Evolutionary conservation across 2,797 vertebrate species (phyloP).

Genomic region (Helarctos malayanus): DNA sequence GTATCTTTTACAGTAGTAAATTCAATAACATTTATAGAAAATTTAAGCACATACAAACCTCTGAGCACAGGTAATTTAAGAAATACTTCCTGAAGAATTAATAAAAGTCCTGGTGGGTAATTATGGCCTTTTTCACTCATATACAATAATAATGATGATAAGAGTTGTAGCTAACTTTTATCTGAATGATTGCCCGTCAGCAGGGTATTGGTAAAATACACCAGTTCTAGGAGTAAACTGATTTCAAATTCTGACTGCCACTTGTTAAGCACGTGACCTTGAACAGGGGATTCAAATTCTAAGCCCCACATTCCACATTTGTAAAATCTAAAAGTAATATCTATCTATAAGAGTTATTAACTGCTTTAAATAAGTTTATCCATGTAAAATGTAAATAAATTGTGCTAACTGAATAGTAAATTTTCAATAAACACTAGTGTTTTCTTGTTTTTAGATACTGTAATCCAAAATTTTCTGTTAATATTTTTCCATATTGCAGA

Average conservation of each 20-base stretch:
- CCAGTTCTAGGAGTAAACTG: background rate
- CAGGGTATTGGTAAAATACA: background rate
- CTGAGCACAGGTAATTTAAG: background rate
- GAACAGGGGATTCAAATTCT: background rate
- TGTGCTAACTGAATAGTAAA: background rate
- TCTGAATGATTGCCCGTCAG: background rate
- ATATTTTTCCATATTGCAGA: background rate
- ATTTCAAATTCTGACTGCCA: background rate
- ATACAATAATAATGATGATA: background rate
- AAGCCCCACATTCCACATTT: background rate
- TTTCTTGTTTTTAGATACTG: conserved; percentile 3
- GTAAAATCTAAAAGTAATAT: background rate
- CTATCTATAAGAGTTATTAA: background rate
- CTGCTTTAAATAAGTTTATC: background rate
- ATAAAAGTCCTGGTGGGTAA: background rate
- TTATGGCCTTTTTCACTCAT: background rate
- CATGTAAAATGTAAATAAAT: background rate
- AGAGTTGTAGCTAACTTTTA: background rate
- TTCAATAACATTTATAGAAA: background rate
- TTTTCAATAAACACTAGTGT: background rate
- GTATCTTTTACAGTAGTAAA: background rate
- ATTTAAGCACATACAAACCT: background rate
- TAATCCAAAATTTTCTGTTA: background rate
- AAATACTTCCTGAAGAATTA: background rate
- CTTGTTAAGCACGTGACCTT: background rate